A percentile compares a stretch with the other conserved stretches of the same genome.
phyloP scores from a whole-genome alignment of 2,888 invertebrate genomes.

The Apotomis turbidana region DNA sequence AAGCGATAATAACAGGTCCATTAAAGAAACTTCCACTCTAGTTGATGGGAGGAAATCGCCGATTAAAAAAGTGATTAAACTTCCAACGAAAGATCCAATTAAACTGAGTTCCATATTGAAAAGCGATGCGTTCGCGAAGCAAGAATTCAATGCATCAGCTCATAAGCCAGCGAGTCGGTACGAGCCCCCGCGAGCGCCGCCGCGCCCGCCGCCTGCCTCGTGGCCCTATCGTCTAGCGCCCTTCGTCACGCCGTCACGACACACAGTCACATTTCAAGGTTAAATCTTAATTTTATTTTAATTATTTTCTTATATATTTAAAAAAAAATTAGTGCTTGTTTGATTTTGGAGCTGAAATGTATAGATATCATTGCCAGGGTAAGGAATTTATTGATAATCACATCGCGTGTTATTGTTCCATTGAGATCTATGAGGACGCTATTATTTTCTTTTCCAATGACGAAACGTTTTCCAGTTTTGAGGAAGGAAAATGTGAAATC shows the following conservation, averaged over 20 bases:
- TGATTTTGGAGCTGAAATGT: slow-evolving; percentile 73
- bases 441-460: background rate
- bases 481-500: slow-evolving; percentile 40
- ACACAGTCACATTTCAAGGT: slow-evolving; percentile 91
- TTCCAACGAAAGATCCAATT: slow-evolving; percentile 71
- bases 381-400: slow-evolving; percentile 67
- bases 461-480: background rate
- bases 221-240: slow-evolving; percentile 74
- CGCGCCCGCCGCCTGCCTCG: slow-evolving; percentile 77
- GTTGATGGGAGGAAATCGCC: slow-evolving; percentile 67
- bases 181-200: slow-evolving; percentile 86
- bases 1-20: slow-evolving; percentile 86
- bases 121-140: slow-evolving; percentile 83
- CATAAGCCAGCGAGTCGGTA: slow-evolving; percentile 91
- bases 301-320: slow-evolving; percentile 45
- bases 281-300: slow-evolving; percentile 62
- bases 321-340: slow-evolving; percentile 53
- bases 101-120: slow-evolving; percentile 78
- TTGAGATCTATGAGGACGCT: background rate
- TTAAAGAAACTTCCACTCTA: slow-evolving; percentile 72
- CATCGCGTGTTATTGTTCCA: slow-evolving; percentile 44
- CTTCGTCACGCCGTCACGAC: slow-evolving; percentile 83
- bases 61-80: slow-evolving; percentile 74
- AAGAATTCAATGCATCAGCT: slow-evolving; percentile 89
- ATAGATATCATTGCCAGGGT: slow-evolving; percentile 54